A percentile compares a stretch with the other conserved stretches of the same genome.
These are phyloP conservation scores for Burhinus bistriatus DNA, from an alignment of 2,113 vertebrate species.

Conservation along the genomic window DNA sequence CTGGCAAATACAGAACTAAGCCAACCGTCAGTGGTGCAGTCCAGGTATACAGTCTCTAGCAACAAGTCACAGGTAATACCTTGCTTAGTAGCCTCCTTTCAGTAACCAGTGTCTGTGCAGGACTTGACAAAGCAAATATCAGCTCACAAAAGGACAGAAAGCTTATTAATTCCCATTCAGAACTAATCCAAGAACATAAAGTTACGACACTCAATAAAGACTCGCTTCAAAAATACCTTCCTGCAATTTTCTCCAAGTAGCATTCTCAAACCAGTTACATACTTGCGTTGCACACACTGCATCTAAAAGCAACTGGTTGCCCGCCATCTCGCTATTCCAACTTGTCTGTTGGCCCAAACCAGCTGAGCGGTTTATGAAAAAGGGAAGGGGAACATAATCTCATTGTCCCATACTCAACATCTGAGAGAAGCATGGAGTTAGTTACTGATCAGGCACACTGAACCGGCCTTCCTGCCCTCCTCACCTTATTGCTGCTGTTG, in stretches of 20 bases:
- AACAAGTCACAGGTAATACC: not conserved
- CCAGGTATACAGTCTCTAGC: not conserved
- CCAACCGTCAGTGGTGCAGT: not conserved
- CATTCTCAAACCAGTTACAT: conserved; percentile 2
- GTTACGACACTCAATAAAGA: not conserved
- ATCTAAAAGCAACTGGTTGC: not conserved
- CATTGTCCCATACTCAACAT: not conserved
- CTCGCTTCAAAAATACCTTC: not conserved
- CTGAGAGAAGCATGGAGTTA: conserved; percentile 24
- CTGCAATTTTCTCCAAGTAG: not conserved
- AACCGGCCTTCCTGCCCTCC: conserved; percentile 41
- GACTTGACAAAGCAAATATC: not conserved
- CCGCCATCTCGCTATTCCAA: not conserved
- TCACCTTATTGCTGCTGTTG: conserved; percentile 71
- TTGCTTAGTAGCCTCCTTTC: not conserved
- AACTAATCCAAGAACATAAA: not conserved
- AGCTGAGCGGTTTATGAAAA: not conserved
- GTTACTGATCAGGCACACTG: not conserved
- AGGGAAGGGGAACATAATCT: not conserved
- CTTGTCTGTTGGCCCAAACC: not conserved
- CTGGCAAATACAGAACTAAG: not conserved
- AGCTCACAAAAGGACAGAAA: not conserved
- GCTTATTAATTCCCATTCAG: not conserved
- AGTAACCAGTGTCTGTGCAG: not conserved
- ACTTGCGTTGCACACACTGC: not conserved